Percentiles rank a stretch among this genome's conserved stretches.
phyloP scores from a whole-genome alignment of 2,797 vertebrate genomes.

The Diplodus sargus region DNA sequence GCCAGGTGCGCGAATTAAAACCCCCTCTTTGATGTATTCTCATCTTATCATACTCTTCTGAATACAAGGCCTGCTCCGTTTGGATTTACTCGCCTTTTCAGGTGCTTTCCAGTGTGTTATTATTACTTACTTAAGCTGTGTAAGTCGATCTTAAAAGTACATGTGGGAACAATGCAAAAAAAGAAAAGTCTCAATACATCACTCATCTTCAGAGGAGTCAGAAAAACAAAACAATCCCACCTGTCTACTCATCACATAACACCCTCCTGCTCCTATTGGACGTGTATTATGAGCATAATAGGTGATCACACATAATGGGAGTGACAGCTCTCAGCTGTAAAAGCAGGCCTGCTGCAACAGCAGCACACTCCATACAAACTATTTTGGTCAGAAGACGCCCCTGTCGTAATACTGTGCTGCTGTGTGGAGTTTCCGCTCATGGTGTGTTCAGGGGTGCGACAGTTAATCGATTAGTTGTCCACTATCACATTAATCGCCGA shows the following conservation, averaged over 20 bases:
- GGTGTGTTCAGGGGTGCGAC: too few species aligned
- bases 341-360: constrained; percentile 34
- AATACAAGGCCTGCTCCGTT: constrained; percentile 27
- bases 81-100: constrained; percentile 39
- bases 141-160: constrained; percentile 25
- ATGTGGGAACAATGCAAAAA: constrained; percentile 11
- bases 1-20: constrained; percentile 70
- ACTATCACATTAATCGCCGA: too few species aligned
- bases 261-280: neutral
- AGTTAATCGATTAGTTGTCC: too few species aligned
- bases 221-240: constrained; percentile 1
- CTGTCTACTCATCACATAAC: constrained; percentile 30
- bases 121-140: neutral
- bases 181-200: constrained; percentile 5
- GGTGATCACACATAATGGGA: constrained; percentile 24
- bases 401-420: constrained; percentile 66
- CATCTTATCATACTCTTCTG: constrained; percentile 36
- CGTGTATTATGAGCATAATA: constrained; percentile 3
- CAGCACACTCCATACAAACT: constrained; percentile 52
- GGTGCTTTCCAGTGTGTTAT: constrained; percentile 21
- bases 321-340: constrained; percentile 31
- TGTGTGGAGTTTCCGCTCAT: constrained; percentile 1
- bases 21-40: constrained; percentile 61
- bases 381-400: constrained; percentile 69
- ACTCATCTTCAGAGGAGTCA: constrained; percentile 18